Base-by-base conservation (phyloP, 2,888 invertebrate species). In the Tinea pellionella region DNA sequence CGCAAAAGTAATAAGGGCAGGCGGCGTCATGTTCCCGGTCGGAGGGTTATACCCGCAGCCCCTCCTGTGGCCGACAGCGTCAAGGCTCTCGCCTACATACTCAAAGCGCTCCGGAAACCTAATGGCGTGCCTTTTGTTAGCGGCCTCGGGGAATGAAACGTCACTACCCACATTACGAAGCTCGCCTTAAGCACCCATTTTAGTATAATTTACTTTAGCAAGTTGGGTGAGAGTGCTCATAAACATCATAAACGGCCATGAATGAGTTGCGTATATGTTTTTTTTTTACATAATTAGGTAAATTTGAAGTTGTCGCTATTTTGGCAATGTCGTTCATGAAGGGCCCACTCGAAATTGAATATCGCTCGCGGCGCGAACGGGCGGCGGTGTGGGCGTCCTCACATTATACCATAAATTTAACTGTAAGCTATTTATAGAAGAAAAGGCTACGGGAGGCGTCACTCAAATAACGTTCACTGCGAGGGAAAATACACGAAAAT, bases 371-470 rank as follows among this genome's bases (percentile, higher is more conserved):
- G 61, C 58, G 37, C 43, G 30, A n/a, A 59, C 59, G 29, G 47
- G 9, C 57, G 47, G 9, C 57, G 59, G 71, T 68, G 79, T 80
- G 69, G 82, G 80, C 72, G 77, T 72, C 65, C 70, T 72, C 75
- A 77, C 74, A 75, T 77, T 74, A 74, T 72, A 73, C 70, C 73
- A 73, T 77, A 73, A 70, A 77, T 72, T 74, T 70, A 67, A 75
- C 78, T 70, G 70, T 67, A 32, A 66, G 67, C 77, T 83, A 83
- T 82, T 80, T 80, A 78, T 81, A 83, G 75, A 67, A 63, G 65
- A 65, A 71, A 69, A 47, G 71, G 71, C 57, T 32, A 15, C 57
- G 32, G 30, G 57, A 12, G 30, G 55, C 55, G 55, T 55, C 55
- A 55, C 55, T 55, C 55, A 55, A 55, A 55, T 29, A 55, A 47